phyloP scores from a whole-genome alignment of 92 coral and sea anemone species.

The Palythoa caribaeorum region DNA sequence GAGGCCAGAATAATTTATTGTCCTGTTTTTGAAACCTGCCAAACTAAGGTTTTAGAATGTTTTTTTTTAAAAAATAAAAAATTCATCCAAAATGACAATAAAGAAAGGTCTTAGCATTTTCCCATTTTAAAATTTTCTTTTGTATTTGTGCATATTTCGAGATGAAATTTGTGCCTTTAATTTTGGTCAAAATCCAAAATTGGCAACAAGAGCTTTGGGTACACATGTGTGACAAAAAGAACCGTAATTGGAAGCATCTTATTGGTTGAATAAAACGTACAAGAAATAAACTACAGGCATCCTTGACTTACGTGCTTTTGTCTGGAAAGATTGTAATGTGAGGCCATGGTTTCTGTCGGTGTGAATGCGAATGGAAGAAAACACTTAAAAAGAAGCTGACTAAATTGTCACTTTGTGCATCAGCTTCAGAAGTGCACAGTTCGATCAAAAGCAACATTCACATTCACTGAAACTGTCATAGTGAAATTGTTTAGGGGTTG shows the following conservation, averaged over 20 bases:
- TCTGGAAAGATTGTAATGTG: conserved; percentile 26
- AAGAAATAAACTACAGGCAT: conserved; percentile 24
- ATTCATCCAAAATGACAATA: conserved; percentile 35
- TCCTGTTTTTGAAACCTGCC: too few relatives aligned
- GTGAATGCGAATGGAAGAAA: conserved; percentile 38
- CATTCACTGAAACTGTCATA: conserved; percentile 36
- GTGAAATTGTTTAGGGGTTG: conserved; percentile 30
- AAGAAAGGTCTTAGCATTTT: conserved; percentile 29
- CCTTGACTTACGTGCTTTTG: conserved; percentile 7
- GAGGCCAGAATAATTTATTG: not conserved
- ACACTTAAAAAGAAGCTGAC: conserved; percentile 35
- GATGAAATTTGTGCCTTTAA: not conserved
- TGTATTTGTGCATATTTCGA: conserved; percentile 40
- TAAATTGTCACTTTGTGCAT: conserved; percentile 29
- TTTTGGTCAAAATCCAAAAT: conserved; percentile 13
- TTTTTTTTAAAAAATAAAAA: conserved; percentile 27
- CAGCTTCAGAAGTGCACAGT: conserved; percentile 41
- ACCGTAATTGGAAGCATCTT: conserved; percentile 19
- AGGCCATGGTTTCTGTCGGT: conserved; percentile 37
- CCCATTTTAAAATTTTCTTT: conserved; percentile 15
- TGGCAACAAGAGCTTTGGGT: conserved; percentile 17
- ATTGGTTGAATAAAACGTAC: conserved; percentile 26
- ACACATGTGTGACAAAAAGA: conserved; percentile 26
- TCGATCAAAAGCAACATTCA: conserved; percentile 31
- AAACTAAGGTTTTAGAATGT: too few relatives aligned